Base-by-base conservation (phyloP, 2,797 vertebrate species). In the Emys orbicularis region DNA sequence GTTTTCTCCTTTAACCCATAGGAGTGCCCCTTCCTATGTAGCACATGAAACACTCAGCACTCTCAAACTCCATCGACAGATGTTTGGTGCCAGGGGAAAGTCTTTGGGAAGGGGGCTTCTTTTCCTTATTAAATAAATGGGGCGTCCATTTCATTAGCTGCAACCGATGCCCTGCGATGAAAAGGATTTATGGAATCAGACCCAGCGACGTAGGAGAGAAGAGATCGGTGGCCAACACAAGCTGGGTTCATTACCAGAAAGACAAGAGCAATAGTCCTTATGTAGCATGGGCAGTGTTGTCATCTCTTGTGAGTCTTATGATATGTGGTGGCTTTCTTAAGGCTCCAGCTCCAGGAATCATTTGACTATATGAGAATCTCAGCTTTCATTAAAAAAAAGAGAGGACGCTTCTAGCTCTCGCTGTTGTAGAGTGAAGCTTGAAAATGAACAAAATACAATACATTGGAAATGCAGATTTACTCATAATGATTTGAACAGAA, bases 191-290 rank as follows among this genome's bases (percentile, higher is more conserved):
- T 31, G 19, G 13, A 4, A 79, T 12, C 47, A 8, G 1, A 4
- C 31, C 8, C 37, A 4, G 9, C n/a, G 8, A 34, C 2, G 5
- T 0, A 5, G 79, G 52, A n/a, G 8, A 37, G 49, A 53, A 65
- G 74, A 54, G 7, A 8, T 0, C 50, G 59, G 8, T 52, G 18
- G 19, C 12, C 18, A 25, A 29, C 59, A 47, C 6, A 44, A 54
- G 52, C 4, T 27, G 16, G 27, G 27, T 10, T 77, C 74, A 10
- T 44, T 80, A 61, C 49, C 18, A 47, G 72, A 61, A 41, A 83
- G 5, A 2, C 72, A n/a, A 5, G 25, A 19, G 44, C 2, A 12
- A 15, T 3, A 8, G 72, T 76, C 41, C 72, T 76, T 76, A 47
- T 25, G 68, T 21, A 47, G 12, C 44, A 15, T 8, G 41, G 23